phyloP scores from a whole-genome alignment of 2,797 vertebrate species.

The Anguilla pacifica region DNA sequence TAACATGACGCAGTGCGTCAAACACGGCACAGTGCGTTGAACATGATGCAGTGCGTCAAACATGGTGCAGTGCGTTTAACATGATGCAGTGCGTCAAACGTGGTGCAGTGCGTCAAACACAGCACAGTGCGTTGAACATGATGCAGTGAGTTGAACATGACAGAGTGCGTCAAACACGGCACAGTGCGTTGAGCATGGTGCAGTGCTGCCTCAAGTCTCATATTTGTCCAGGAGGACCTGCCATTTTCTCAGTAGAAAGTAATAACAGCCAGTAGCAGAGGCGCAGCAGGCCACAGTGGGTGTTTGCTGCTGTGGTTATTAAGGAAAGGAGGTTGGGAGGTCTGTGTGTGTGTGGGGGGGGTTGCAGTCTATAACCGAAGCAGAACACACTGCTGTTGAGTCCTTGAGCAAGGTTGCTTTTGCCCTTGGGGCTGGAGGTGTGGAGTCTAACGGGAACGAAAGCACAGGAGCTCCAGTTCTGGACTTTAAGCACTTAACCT shows the following conservation, averaged over 20 bases:
- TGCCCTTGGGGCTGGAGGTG: not conserved
- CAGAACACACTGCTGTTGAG: not conserved
- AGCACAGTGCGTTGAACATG: no score
- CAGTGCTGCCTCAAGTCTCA: not conserved
- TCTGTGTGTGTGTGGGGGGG: not conserved
- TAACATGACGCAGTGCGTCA: no score
- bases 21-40: no score
- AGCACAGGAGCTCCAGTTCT: not conserved
- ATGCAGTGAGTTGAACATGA: no score
- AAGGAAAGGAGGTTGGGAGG: not conserved
- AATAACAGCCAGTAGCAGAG: not conserved
- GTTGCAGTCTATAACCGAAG: not conserved
- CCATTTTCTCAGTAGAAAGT: not conserved
- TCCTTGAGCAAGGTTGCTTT: not conserved
- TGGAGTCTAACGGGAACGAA: not conserved
- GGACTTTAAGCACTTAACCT: not conserved
- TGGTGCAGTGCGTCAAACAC: no score
- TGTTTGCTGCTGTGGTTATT: not conserved
- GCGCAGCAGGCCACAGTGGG: not conserved
- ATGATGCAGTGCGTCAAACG: no score
- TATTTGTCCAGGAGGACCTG: not conserved
- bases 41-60: no score
- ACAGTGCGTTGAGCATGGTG: not conserved
- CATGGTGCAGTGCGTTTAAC: no score
- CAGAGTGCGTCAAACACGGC: no score